Conservation (phyloP, 2,888 invertebrate genomes). For the Zygogramma bicolorata region DNA sequence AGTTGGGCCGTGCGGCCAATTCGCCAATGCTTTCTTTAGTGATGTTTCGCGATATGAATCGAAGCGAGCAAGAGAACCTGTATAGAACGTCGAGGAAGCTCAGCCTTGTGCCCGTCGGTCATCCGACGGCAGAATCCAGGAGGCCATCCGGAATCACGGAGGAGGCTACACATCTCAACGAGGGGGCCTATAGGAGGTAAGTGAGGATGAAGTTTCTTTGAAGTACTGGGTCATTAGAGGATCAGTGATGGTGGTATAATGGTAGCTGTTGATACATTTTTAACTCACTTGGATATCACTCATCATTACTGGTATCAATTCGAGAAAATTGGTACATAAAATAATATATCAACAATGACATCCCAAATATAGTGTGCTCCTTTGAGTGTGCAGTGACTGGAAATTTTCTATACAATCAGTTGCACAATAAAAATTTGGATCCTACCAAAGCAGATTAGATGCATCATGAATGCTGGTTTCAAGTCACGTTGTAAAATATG, state of each 20-base stretch:
- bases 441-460: too few species aligned
- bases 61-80: slow-evolving; percentile 74
- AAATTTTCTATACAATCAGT: too few species aligned
- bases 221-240: not conserved
- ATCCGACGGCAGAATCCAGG: slow-evolving; percentile 42
- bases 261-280: not conserved
- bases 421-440: too few species aligned
- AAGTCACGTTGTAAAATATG: too few species aligned
- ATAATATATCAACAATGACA: too few species aligned
- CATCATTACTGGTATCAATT: not conserved
- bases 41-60: slow-evolving; percentile 71
- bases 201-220: not conserved
- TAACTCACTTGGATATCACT: not conserved
- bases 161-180: slow-evolving; percentile 23
- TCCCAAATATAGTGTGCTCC: too few species aligned
- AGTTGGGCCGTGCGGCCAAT: slow-evolving; percentile 48
- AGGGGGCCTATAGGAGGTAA: slow-evolving; percentile 36
- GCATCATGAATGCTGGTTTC: too few species aligned
- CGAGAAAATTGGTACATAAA: too few species aligned
- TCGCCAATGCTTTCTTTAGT: slow-evolving; percentile 67
- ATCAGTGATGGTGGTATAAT: not conserved
- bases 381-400: too few species aligned
- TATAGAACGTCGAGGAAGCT: slow-evolving; percentile 74
- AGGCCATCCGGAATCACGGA: slow-evolving; percentile 33
- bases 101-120: slow-evolving; percentile 63